A percentile compares a stretch with the other conserved stretches of the same genome.
phyloP scores from a whole-genome alignment of 2,113 vertebrate genomes.

The Mungos mungo region DNA sequence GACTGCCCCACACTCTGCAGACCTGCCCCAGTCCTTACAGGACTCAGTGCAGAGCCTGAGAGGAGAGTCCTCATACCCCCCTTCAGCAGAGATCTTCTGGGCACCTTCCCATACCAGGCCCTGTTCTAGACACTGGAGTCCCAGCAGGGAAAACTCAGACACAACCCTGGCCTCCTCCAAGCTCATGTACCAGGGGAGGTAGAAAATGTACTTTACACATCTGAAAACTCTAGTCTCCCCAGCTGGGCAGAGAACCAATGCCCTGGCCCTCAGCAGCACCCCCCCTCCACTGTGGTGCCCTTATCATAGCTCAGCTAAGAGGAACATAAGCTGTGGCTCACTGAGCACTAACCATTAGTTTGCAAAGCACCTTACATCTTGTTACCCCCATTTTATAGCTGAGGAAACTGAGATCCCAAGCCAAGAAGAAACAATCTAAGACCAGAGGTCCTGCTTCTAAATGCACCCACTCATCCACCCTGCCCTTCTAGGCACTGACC shows the following conservation, averaged over 20 bases:
- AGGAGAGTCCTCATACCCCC: background rate
- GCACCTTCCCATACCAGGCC: background rate
- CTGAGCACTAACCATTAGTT: background rate
- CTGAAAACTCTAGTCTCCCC: background rate
- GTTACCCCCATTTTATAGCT: background rate
- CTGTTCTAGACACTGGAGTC: background rate
- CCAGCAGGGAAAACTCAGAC: background rate
- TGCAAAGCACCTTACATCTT: background rate
- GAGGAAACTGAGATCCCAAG: background rate
- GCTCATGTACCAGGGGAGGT: background rate
- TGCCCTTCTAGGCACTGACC: constrained; percentile 80
- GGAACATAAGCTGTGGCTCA: background rate
- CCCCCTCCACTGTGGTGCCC: accelerated
- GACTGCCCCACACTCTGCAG: background rate
- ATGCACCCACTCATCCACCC: background rate
- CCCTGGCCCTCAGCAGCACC: background rate
- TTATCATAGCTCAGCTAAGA: background rate
- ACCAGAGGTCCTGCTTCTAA: background rate
- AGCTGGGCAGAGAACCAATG: background rate
- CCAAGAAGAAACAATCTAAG: background rate
- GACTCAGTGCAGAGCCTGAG: background rate
- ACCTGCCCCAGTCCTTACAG: background rate
- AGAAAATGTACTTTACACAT: background rate
- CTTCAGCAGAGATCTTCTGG: background rate
- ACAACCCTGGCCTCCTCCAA: background rate